Conservation (phyloP, 1,140 invertebrate genomes). For the Aradophagus sp. region DNA sequence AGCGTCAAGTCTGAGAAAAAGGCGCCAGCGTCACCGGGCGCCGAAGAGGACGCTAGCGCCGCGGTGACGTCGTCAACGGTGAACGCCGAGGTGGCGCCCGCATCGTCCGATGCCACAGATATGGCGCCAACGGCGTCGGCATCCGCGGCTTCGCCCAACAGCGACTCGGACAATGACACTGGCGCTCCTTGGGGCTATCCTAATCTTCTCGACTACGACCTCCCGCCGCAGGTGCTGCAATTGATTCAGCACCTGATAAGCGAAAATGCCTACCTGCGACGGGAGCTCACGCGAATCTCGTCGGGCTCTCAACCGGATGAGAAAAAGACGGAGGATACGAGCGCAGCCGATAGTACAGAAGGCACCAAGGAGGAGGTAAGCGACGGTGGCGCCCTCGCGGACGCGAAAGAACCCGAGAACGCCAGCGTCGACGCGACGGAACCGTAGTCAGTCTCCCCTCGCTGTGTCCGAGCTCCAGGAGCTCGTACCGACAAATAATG, state of each 20-base stretch:
- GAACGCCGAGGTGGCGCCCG: slow-evolving; percentile 53
- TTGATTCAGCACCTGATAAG: slow-evolving; percentile 60
- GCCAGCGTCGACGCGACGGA: slow-evolving; percentile 59
- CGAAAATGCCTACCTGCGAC: slow-evolving; percentile 62
- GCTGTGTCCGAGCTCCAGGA: not conserved
- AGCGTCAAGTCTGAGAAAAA: slow-evolving; percentile 53
- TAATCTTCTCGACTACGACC: slow-evolving; percentile 60
- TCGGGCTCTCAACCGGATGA: slow-evolving; percentile 43
- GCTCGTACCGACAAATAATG: slow-evolving; percentile 9
- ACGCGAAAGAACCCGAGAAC: slow-evolving; percentile 61
- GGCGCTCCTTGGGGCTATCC: slow-evolving; percentile 58
- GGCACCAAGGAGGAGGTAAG: slow-evolving; percentile 57
- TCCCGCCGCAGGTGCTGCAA: slow-evolving; percentile 65
- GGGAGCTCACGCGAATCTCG: slow-evolving; percentile 63
- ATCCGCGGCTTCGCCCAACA: slow-evolving; percentile 60
- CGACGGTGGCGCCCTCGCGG: slow-evolving; percentile 31
- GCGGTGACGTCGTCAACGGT: slow-evolving; percentile 71
- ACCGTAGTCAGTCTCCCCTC: slow-evolving; percentile 55
- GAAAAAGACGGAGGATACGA: slow-evolving; percentile 52
- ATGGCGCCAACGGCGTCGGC: not conserved
- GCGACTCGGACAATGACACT: slow-evolving; percentile 63
- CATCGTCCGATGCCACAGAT: slow-evolving; percentile 3
- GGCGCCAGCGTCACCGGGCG: slow-evolving; percentile 43
- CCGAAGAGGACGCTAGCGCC: slow-evolving; percentile 68
- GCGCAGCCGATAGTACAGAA: slow-evolving; percentile 67